These are phyloP conservation scores for Phataginus tetradactyla DNA, from an alignment of 2,797 vertebrate genomes.

Conservation along the genomic window DNA sequence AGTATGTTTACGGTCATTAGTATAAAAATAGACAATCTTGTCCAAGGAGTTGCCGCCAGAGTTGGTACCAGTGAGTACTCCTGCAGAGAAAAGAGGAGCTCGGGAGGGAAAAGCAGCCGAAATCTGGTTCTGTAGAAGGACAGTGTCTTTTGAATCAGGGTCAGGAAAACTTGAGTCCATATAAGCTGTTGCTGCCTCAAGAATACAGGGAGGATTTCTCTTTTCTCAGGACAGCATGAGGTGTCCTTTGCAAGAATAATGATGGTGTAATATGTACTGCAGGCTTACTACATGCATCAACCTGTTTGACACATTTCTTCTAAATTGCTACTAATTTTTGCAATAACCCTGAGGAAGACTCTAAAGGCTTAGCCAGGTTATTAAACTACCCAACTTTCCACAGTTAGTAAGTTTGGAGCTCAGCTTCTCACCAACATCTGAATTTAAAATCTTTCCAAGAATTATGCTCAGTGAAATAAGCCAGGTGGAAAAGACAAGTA, in stretches of 20 bases:
- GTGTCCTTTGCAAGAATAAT: neutral
- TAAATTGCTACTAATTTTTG: neutral
- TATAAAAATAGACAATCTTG: neutral
- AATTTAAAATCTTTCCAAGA: conserved; percentile 43
- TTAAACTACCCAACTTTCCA: neutral
- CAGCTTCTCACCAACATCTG: neutral
- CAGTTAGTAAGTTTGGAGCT: neutral
- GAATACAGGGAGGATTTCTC: neutral
- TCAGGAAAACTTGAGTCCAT: neutral
- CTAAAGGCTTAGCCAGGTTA: neutral
- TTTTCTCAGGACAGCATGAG: neutral
- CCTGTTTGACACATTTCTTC: neutral
- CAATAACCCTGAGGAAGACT: conserved; percentile 8
- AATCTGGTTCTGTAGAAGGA: neutral
- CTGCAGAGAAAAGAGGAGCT: neutral
- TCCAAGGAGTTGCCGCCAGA: neutral
- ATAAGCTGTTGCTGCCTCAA: neutral
- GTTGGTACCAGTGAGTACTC: neutral
- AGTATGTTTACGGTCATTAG: neutral
- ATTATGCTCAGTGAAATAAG: too few species aligned
- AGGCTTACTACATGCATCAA: neutral
- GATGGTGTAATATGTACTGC: neutral
- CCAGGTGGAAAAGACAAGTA: too few species aligned
- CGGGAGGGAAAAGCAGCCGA: neutral
- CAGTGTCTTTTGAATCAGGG: neutral